Base-by-base conservation (phyloP, 2,797 vertebrate genomes). In the Diglossa cyanea region DNA sequence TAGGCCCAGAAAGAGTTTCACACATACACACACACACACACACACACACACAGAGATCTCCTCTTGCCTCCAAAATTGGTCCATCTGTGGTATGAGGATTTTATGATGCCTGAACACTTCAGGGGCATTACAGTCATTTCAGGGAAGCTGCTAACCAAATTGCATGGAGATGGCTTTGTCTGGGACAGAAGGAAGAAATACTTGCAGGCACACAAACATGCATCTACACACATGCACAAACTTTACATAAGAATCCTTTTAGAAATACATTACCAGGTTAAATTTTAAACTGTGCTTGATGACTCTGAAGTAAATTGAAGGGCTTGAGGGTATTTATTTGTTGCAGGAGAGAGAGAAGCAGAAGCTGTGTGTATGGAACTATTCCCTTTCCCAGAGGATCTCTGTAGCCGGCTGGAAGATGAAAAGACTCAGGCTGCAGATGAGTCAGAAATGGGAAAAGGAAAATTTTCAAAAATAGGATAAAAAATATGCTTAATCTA, bases 21-120 rank as follows among this genome's bases (percentile, higher is more conserved):
- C 24, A 57, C 40, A 66, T 42, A 4, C 35, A 66, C 10, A 9
- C 8, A 0, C 83, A 88, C 3, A 4, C 21, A 53, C 40, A 73
- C 33, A 4, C 16, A 55, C 44, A 71, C 40, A 63, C 8, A 9
- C 6, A 0, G 77, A 88, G 45, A 91, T 71, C 10, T 63, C 48
- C 37, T 85, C 51, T 86, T 67, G 55, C 55, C 70, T 90, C 70
- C 6, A 37, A 94, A 94, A 93, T 73, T 1, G 0, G 50, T 90
- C 94, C 89, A 84, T 86, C 85, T 91, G 85, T 82, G 63, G 85
- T 84, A 84, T 35, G 79, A 90, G 93, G 48, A 72, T 94, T 96
- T 96, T 94, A 88, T 84, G 87, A 94, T 57, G 82, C 85, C 67
- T 78, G 79, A 94, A 80, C 66, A 96, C 70, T 93, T 96, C 60